Evolutionary conservation across 2,888 invertebrate genomes (phyloP).

Genomic region (Ischnura elegans): DNA sequence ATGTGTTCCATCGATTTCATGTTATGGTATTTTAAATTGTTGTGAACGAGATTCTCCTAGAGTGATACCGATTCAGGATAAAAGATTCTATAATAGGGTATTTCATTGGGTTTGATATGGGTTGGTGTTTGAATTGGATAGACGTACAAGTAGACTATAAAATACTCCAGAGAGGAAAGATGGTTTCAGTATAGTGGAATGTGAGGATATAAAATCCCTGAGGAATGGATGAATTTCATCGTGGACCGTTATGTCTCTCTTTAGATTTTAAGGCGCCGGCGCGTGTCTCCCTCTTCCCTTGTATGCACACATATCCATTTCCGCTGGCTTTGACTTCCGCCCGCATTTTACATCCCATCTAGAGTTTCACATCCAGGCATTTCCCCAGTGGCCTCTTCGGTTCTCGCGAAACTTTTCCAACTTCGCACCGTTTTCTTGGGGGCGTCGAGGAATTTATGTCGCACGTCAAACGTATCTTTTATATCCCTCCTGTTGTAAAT

Average conservation of each 20-base stretch:
- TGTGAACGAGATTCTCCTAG: too few relatives aligned
- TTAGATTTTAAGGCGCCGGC: background rate
- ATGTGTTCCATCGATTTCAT: too few relatives aligned
- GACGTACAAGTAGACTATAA: too few relatives aligned
- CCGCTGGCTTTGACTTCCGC: background rate
- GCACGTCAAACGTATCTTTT: background rate
- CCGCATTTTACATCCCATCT: background rate
- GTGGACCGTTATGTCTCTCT: background rate
- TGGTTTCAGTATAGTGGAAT: too few relatives aligned
- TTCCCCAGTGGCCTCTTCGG: constrained; percentile 5
- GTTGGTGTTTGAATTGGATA: too few relatives aligned
- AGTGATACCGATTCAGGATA: too few relatives aligned
- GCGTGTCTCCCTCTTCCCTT: background rate
- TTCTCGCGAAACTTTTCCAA: background rate
- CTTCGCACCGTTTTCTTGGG: background rate
- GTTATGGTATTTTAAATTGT: too few relatives aligned
- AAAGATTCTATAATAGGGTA: too few relatives aligned
- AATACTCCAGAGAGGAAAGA: too few relatives aligned
- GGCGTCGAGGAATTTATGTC: background rate
- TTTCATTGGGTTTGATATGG: too few relatives aligned
- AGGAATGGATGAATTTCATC: background rate
- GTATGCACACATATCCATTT: background rate
- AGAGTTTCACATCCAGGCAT: background rate
- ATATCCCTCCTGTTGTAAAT: background rate
- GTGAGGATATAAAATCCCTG: background rate